Conservation (phyloP, 2,888 invertebrate genomes). For the Harpagoxenus sublaevis region DNA sequence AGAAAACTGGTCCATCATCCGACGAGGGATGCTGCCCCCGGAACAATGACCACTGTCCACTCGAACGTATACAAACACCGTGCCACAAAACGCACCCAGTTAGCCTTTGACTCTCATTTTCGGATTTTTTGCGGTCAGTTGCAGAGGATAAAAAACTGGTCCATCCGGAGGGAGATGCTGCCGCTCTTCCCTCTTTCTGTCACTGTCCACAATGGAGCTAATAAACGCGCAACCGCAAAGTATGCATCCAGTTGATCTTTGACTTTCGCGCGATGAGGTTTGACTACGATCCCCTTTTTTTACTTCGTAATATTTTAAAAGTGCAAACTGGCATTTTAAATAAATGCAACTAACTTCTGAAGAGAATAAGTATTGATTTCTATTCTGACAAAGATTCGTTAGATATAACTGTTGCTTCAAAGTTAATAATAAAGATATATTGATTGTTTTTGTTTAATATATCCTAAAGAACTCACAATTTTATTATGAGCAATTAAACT, state of each 20-base stretch:
- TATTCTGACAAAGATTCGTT: not conserved
- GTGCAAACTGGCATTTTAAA: not conserved
- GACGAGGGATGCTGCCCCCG: conserved; percentile 80
- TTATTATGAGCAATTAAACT: not conserved
- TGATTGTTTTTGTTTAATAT: not conserved
- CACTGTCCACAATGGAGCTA: conserved; percentile 74
- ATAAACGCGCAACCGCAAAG: conserved; percentile 73
- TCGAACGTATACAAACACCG: conserved; percentile 74
- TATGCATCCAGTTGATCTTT: conserved; percentile 77
- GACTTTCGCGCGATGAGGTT: conserved; percentile 66
- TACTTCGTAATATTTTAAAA: conserved; percentile 22
- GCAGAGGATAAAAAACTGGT: conserved; percentile 69
- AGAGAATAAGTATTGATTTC: not conserved
- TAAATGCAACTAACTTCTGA: not conserved
- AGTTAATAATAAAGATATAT: not conserved
- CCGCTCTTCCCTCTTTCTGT: conserved; percentile 51
- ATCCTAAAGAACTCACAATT: not conserved
- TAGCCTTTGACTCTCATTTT: conserved; percentile 78
- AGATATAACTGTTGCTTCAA: not conserved
- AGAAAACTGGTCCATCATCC: conserved; percentile 83
- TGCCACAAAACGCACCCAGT: conserved; percentile 81
- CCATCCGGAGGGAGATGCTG: conserved; percentile 65
- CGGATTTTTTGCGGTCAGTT: conserved; percentile 63
- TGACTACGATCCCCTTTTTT: not conserved
- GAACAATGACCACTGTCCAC: conserved; percentile 82